Conservation (phyloP, 2,888 invertebrate species). For the Conistra vaccinii region DNA sequence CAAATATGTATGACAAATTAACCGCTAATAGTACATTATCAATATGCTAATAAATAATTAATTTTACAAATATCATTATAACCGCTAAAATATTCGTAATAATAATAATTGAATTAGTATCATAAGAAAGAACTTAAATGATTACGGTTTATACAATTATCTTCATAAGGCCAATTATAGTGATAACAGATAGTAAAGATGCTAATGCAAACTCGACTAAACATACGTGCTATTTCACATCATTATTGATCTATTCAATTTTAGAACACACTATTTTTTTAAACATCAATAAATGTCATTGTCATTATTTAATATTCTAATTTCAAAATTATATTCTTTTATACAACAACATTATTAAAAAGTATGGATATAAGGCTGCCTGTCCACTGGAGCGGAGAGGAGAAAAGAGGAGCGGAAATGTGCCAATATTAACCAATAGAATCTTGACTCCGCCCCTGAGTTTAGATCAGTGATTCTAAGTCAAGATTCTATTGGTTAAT, state of each 20-base stretch:
- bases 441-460: no score
- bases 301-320: constrained; percentile 32
- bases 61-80: constrained; percentile 60
- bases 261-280: constrained; percentile 47
- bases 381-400: no score
- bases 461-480: no score
- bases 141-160: constrained; percentile 60
- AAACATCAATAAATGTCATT: constrained; percentile 50
- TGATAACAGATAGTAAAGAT: constrained; percentile 34
- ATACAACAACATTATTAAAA: constrained; percentile 30
- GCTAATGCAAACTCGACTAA: constrained; percentile 61
- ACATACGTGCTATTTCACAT: constrained; percentile 40
- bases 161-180: constrained; percentile 74
- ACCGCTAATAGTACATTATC: constrained; percentile 51
- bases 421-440: no score
- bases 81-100: constrained; percentile 67
- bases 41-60: constrained; percentile 53
- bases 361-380: constrained; percentile 2
- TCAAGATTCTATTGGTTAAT: no score
- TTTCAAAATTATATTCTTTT: constrained; percentile 51
- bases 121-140: constrained; percentile 63
- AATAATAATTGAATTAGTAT: constrained; percentile 71
- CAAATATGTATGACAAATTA: constrained; percentile 55
- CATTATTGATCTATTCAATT: constrained; percentile 32
- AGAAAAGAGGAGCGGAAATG: no score